phyloP scores from a whole-genome alignment of 2,888 invertebrate genomes.

The Luperina testacea region DNA sequence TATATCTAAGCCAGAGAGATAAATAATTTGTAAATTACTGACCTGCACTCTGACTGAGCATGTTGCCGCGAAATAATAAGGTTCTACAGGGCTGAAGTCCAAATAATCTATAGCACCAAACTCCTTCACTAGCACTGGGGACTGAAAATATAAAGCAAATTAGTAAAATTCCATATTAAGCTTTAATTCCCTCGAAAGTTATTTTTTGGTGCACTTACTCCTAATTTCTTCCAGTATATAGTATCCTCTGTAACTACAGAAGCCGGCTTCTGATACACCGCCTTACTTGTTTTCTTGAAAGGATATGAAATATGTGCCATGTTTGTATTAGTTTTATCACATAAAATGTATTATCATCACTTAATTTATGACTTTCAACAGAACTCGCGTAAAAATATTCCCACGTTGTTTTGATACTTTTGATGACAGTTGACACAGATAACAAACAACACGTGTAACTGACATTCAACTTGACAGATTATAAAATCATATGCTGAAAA shows the following conservation, averaged over 20 bases:
- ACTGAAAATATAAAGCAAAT: conserved; percentile 82
- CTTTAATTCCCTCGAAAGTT: not conserved
- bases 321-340: conserved; percentile 27
- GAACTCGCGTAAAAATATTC: conserved; percentile 24
- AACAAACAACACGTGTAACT: conserved; percentile 31
- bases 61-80: conserved; percentile 97
- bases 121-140: conserved; percentile 96
- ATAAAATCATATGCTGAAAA: not conserved
- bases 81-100: conserved; percentile 96
- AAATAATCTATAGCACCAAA: conserved; percentile 97
- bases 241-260: conserved; percentile 94
- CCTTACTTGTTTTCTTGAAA: conserved; percentile 93
- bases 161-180: not conserved
- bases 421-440: conserved; percentile 32
- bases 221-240: conserved; percentile 96
- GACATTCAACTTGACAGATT: conserved; percentile 7
- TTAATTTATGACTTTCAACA: not conserved
- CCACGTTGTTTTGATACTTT: conserved; percentile 64
- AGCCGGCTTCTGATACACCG: conserved; percentile 92
- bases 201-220: conserved; percentile 89
- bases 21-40: conserved; percentile 46
- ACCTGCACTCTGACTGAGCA: conserved; percentile 96
- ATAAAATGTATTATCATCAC: conserved; percentile 31
- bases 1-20: not conserved
- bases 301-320: conserved; percentile 87